phyloP scores from a whole-genome alignment of 2,113 vertebrate genomes.

The Oncorhynchus mykiss region DNA sequence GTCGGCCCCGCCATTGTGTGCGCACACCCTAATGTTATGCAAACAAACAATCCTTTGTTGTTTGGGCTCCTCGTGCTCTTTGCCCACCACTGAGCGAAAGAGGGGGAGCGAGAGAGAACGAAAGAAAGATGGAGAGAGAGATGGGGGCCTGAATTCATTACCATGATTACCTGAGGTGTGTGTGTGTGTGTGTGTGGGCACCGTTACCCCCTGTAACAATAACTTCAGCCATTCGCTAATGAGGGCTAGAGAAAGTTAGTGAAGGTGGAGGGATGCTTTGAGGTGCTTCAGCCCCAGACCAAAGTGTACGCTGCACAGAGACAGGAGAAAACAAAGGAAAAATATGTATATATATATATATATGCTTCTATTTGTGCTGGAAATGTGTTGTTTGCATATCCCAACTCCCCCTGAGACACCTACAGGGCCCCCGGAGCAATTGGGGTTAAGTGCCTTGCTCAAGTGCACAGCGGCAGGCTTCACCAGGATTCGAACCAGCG shows the following conservation, averaged over 20 bases:
- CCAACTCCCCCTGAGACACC: too few relatives aligned
- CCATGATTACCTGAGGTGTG: neutral
- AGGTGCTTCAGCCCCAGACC: too few relatives aligned
- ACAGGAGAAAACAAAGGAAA: too few relatives aligned
- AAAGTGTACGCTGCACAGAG: too few relatives aligned
- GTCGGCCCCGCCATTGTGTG: conserved; percentile 47
- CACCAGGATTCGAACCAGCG: too few relatives aligned
- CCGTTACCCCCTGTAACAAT: conserved; percentile 54
- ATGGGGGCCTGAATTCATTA: conserved; percentile 66
- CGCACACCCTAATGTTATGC: conserved; percentile 62
- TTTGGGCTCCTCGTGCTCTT: conserved; percentile 58
- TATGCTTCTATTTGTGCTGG: too few relatives aligned
- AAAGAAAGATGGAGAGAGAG: neutral
- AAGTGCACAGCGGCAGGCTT: too few relatives aligned
- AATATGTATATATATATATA: too few relatives aligned
- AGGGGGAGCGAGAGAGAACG: conserved; percentile 28
- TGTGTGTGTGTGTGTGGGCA: conserved; percentile 5
- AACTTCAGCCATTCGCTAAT: conserved; percentile 66
- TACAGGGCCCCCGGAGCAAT: too few relatives aligned
- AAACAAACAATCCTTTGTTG: conserved; percentile 76
- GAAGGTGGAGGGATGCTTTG: conserved; percentile 50
- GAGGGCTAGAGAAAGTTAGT: conserved; percentile 64
- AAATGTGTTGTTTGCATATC: too few relatives aligned
- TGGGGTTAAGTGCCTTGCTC: too few relatives aligned
- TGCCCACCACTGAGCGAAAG: conserved; percentile 55